Evolutionary conservation across 2,113 vertebrate species (phyloP).

Genomic region (Gymnorhina tibicen): DNA sequence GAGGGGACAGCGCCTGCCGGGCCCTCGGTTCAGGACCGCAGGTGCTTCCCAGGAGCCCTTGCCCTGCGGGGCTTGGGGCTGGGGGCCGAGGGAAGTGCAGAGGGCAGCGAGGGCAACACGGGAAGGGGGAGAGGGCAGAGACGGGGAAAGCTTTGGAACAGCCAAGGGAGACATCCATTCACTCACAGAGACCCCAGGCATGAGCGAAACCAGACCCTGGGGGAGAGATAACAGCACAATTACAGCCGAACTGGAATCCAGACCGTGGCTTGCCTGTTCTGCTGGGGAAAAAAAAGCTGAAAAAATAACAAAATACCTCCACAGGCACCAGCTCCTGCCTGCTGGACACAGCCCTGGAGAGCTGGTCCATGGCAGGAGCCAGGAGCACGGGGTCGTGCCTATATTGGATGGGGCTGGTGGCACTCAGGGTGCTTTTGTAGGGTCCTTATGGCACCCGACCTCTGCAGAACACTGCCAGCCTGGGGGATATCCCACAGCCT

Average conservation of each 20-base stretch:
- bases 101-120: rapidly evolving
- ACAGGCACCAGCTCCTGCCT: background rate
- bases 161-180: background rate
- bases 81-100: rapidly evolving
- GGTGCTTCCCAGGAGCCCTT: background rate
- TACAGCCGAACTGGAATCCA: conserved; percentile 10
- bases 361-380: background rate
- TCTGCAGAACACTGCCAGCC: background rate
- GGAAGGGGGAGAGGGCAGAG: background rate
- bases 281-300: background rate
- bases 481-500: background rate
- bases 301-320: background rate
- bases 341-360: background rate
- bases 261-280: background rate
- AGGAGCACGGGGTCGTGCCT: rapidly evolving
- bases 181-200: background rate
- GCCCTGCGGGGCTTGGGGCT: background rate
- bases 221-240: conserved; percentile 14
- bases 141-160: background rate
- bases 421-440: background rate
- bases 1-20: no score
- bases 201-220: conserved; percentile 54
- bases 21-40: background rate
- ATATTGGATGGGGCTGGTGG: background rate
- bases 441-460: rapidly evolving